Percentiles rank a stretch among this genome's conserved stretches.
phyloP scores from a whole-genome alignment of 2,888 invertebrate genomes.

The Melanotus villosus region DNA sequence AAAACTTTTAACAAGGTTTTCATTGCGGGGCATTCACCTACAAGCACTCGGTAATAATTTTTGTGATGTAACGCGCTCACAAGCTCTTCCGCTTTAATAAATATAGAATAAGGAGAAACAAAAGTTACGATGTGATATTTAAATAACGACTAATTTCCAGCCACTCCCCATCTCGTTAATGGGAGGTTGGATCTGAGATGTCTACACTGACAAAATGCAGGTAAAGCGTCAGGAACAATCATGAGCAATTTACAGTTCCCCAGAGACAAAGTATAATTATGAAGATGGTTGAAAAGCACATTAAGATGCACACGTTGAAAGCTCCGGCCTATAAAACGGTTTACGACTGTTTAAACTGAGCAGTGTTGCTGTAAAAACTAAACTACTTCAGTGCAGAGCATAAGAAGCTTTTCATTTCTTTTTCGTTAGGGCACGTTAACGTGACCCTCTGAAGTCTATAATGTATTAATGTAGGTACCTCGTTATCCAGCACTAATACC shows the following conservation, averaged over 20 bases:
- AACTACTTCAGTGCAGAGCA: slow-evolving; percentile 40
- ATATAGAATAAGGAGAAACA: slow-evolving; percentile 3
- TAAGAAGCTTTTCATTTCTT: slow-evolving; percentile 42
- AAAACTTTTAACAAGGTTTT: slow-evolving; percentile 66
- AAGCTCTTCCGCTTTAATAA: not conserved
- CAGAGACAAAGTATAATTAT: slow-evolving; percentile 65
- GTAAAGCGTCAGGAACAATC: slow-evolving; percentile 54
- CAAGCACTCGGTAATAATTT: not conserved
- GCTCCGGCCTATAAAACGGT: slow-evolving; percentile 66
- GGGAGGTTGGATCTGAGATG: not conserved
- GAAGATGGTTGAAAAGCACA: slow-evolving; percentile 63
- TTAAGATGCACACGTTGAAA: slow-evolving; percentile 65
- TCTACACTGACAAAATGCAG: slow-evolving; percentile 23
- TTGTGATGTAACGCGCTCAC: not conserved
- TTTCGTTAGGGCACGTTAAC: slow-evolving; percentile 38
- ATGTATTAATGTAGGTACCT: slow-evolving; percentile 36
- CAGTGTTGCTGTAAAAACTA: slow-evolving; percentile 48
- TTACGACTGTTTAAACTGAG: slow-evolving; percentile 65
- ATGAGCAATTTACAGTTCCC: slow-evolving; percentile 61
- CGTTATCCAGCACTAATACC: slow-evolving; percentile 22
- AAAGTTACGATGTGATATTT: not conserved
- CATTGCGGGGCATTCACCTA: slow-evolving; percentile 61
- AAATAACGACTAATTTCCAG: not conserved
- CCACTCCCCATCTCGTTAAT: not conserved
- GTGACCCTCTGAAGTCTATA: slow-evolving; percentile 34